Evolutionary conservation across 35 echinoderm and acorn worm species (phyloP), one percentile per base, ranked within the genome.

Genomic region (Lytechinus pictus): DNA sequence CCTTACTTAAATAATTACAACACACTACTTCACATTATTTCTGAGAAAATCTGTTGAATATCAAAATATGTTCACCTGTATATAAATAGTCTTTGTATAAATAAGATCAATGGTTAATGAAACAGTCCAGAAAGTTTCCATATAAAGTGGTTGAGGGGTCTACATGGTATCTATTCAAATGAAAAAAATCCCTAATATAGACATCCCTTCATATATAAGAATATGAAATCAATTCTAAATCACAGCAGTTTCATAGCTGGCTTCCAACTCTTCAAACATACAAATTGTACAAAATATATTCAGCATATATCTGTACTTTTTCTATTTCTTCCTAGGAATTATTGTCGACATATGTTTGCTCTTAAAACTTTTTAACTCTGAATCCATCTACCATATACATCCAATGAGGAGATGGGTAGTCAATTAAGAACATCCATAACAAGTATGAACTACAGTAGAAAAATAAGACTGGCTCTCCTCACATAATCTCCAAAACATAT

Each of bases 11-110:
- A 79, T 24, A 24, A 19, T 7, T 79, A 79, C 66, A 79, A 4
- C 66, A 79, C 66, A 19, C 66, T n/a, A 79, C 66, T 79, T 24
- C 66, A 79, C 66, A 79, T 79, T 24, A 79, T 24, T 24, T 79
- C 66, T n/a, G 19, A 79, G 66, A 79, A 79, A 79, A 16, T 79
- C 66, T 79, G 61, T 71, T 71, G 66, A 79, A 79, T 79, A 79
- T 79, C 21, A 79, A 79, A 79, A 79, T 79, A 79, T n/a, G 66
- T 79, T 79, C 66, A 24, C 66, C 66, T 79, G 66, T 79, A 79
- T 79, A 79, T 79, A 79, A 79, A 79, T 79, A 79, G n/a, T 79
- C 66, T 79, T 79, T 79, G 66, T 79, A 79, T 79, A 79, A 79
- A 79, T 79, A 79, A 24, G 66, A 79, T 79, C 66, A 79, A 79